phyloP scores from a whole-genome alignment of 1,140 invertebrate genomes.

The Cydia fagiglandana region DNA sequence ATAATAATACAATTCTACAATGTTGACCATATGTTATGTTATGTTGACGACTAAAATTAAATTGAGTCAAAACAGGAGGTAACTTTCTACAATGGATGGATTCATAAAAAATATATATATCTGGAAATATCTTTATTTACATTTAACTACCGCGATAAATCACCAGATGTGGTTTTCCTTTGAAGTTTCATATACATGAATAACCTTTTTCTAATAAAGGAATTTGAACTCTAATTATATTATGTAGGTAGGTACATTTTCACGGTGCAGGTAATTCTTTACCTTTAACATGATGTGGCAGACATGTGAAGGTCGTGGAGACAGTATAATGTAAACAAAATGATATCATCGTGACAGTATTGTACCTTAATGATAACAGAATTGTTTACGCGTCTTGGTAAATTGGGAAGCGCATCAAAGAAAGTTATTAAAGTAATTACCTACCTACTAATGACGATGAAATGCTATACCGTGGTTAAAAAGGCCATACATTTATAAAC shows the following conservation, averaged over 20 bases:
- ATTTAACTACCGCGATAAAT: background rate
- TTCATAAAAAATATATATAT: background rate
- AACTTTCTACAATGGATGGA: background rate
- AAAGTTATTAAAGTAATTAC: too few species aligned
- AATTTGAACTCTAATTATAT: background rate
- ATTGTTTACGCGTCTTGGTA: background rate
- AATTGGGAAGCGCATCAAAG: background rate
- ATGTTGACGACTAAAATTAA: background rate
- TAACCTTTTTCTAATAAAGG: background rate
- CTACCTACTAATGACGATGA: too few species aligned
- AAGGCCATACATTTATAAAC: too few species aligned
- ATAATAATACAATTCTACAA: background rate
- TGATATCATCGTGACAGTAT: conserved; percentile 10
- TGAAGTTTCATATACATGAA: background rate
- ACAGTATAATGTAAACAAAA: conserved; percentile 24
- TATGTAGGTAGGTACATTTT: background rate
- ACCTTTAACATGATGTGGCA: background rate
- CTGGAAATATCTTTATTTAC: background rate
- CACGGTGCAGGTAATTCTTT: background rate
- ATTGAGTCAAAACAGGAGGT: background rate
- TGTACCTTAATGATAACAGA: background rate
- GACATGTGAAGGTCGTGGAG: background rate
- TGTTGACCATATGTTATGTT: too few species aligned
- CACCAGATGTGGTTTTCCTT: background rate
- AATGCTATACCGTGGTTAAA: too few species aligned